Base-by-base conservation (phyloP, 2,113 vertebrate genomes). In the Piprites chloris region DNA sequence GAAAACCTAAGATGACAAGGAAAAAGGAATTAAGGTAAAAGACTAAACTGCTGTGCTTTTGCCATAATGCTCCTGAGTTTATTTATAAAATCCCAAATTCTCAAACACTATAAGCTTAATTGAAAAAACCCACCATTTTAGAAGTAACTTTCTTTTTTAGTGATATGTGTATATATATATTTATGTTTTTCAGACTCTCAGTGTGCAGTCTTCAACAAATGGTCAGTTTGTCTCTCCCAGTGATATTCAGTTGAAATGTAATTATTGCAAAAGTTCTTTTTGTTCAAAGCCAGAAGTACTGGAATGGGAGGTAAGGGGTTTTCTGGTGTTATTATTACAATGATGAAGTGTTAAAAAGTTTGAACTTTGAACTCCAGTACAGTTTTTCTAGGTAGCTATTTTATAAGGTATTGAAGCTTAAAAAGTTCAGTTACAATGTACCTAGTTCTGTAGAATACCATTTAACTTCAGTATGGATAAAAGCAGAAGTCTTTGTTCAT, bases 231-330 rank as follows among this genome's bases (percentile, higher is more conserved):
- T 98, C 33, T 96, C 97, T 63, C 98, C 98, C 92, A 98, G 97
- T 97, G 97, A 98, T 80, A 98, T 99, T 97, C 99, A 99, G 88
- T 95, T 99, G 95, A 99, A 99, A 96, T 99, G 99, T 93, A 99
- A 98, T 98, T 99, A 99, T 96, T 99, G 99, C 95, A 98, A 99
- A 95, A 99, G 98, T 95, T 96, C 98, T 6, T 99, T 99, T 97
- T 99, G 98, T 98, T 97, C 99, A 84, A 99, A 99, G 95, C 99
- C 99, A 55, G 99, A 99, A 96, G 98, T 98, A 66, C 98, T 99
- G 98, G 99, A 99, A 77, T 99, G 99, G 99, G 99, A 99, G 99
- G 99, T 99, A 98, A 98, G 92, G 20, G 20, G 89, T 47, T 6
- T 44, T 80, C 46, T 59, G 7, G 1, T 53, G 7, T 80, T 91